Base-by-base conservation (phyloP, 2,888 invertebrate species). In the Cheilosia urbana region DNA sequence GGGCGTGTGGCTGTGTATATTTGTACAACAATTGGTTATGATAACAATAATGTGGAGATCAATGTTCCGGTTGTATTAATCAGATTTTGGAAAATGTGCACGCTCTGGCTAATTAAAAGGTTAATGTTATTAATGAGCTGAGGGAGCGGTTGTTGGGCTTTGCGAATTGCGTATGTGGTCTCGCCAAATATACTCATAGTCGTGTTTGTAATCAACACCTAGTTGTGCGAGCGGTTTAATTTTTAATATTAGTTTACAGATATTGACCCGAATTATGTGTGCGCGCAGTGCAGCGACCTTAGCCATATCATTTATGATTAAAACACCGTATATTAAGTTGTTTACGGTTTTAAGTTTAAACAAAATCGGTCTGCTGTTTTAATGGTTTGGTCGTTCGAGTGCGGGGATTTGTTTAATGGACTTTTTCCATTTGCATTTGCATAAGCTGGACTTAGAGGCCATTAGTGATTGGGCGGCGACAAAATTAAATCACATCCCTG, bases 41-140 rank as follows among this genome's bases (percentile, higher is more conserved):
- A 65, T 73, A 76, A 79, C 69, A 73, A 84, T 79, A 63, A 81
- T 63, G 55, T 40, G 30, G 47, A 69, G 80, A 77, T 81, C 76
- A 81, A 77, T 85, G 80, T 81, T 76, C 51, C 45, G 80, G 81
- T 53, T 62, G 57, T 62, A 81, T 85, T 81, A 81, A 85, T 85
- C 76, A 81, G 85, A 81, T 85, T 85, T 81, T 76, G 34, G 62
- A 72, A 85, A 76, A 77, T 85, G 63, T 80, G 63, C 72, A 62
- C 58, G 11, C 37, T 37, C 37, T 37, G 37, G 76, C 81, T 85
- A 85, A 85, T 85, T 85, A 85, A 85, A 85, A 81, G 80, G 85
- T 80, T 85, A 81, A 80, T 84, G 75, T 80, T 71, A 47, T 66
- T 75, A 84, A 65, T 76, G 72, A 49, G 65, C 7, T 11, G n/a